Conservation (phyloP, 2,113 vertebrate genomes). For the Cyprinus carpio region DNA sequence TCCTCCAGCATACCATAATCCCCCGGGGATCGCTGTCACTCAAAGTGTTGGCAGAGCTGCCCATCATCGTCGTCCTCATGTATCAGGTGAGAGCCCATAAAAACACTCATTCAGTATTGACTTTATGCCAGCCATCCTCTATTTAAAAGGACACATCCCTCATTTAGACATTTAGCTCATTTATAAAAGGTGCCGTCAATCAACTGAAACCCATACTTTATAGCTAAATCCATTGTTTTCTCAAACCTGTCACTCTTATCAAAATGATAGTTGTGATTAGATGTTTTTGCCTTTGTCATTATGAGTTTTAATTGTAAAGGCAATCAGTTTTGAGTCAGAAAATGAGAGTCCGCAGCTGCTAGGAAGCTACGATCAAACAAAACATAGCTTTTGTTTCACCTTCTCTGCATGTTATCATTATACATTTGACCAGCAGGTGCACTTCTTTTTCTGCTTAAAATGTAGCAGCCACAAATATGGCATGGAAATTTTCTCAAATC, state of each 20-base stretch:
- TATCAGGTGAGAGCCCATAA: conserved; percentile 87
- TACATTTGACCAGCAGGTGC: not conserved
- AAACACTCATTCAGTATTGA: conserved; percentile 7
- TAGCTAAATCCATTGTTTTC: not conserved
- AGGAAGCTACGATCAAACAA: not conserved
- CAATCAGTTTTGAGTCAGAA: not conserved
- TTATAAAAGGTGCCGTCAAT: not conserved
- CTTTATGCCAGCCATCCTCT: not conserved
- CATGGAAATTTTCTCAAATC: not conserved
- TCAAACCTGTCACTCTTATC: not conserved
- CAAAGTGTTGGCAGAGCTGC: conserved; percentile 95
- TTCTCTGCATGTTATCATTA: not conserved
- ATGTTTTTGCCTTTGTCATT: not conserved
- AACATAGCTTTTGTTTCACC: not conserved
- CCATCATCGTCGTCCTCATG: conserved; percentile 98
- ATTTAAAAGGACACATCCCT: not conserved
- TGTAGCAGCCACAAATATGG: not conserved
- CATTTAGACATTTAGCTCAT: not conserved
- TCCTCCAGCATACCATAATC: conserved; percentile 92
- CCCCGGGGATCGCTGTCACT: conserved; percentile 94
- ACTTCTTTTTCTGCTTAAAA: not conserved
- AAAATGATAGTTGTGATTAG: not conserved
- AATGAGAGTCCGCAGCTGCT: not conserved
- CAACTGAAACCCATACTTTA: not conserved
- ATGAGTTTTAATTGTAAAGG: not conserved